Base-by-base conservation (phyloP, 2,888 invertebrate genomes). In the Zhengitettix transpicula region DNA sequence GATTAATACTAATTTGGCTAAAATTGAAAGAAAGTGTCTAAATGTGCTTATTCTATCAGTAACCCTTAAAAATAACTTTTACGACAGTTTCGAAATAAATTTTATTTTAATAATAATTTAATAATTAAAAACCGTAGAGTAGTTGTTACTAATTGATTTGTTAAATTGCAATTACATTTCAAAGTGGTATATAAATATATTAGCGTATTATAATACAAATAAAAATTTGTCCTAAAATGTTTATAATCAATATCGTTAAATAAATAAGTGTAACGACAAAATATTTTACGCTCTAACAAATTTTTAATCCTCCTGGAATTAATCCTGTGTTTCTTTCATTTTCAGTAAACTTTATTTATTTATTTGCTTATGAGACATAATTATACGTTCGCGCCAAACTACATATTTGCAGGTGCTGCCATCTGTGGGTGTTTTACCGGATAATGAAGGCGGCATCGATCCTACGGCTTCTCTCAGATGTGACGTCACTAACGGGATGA, bases 211-310 rank as follows among this genome's bases (percentile, higher is more conserved):
- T 55, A 56, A 59, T 57, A 44, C 52, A 59, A 40, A 15, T 55
- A 59, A 59, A 55, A 53, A 42, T 58, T 55, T 59, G 59, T 59
- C 51, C 59, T 59, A 59, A 59, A 59, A 59, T 59, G 59, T 59
- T 59, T 59, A 59, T 59, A 59, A 59, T 47, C 47, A 59, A 56
- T 59, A 56, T 59, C 56, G 55, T 56, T 59, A 59, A 56, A 59
- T 56, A 59, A 59, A 59, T 56, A 56, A 44, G 40, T 59, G 28
- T 59, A 56, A 59, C 40, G 55, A 55, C 28, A 47, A 47, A 47
- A n/a, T 28, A 28, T 28, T 28, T 28, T 28, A 28, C 28, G 28
- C 7, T 28, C 28, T 28, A 28, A 28, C 28, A 28, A 28, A 28
- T 28, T 28, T 28, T 28, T 28, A 28, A 28, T 28, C 28, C 28